Evolutionary conservation across 2,888 invertebrate genomes (phyloP).

Genomic region (Ceramica pisi): DNA sequence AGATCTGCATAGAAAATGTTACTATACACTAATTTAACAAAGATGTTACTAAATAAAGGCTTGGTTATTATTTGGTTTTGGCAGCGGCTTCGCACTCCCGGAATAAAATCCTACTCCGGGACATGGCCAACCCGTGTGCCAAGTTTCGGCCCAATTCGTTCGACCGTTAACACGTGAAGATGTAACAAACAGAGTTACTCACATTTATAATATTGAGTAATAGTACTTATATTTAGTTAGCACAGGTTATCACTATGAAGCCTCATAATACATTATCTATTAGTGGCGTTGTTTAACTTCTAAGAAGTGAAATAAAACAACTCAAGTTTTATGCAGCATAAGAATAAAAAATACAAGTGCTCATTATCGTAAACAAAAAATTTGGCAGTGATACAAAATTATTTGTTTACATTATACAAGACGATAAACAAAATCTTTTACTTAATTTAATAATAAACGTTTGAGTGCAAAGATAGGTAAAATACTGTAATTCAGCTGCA

Average conservation of each 20-base stretch:
- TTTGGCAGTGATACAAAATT: neutral
- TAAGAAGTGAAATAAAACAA: neutral
- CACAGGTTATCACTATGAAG: neutral
- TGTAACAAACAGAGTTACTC: no score
- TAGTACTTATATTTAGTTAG: no score
- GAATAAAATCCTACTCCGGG: no score
- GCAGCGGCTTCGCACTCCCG: no score
- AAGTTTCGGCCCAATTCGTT: no score
- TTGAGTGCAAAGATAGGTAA: neutral
- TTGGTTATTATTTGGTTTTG: no score
- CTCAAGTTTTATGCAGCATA: neutral
- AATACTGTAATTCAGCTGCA: no score
- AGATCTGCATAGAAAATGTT: neutral
- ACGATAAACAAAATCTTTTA: neutral
- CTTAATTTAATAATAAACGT: neutral
- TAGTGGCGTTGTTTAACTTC: neutral
- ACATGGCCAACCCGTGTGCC: no score
- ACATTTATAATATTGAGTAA: no score
- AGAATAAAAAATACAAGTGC: neutral
- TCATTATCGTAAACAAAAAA: neutral
- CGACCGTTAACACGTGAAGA: no score
- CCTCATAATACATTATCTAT: neutral
- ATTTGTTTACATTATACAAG: neutral
- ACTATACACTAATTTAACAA: no score
- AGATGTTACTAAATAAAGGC: no score